Conservation (phyloP, 2,888 invertebrate species). For the Drosophila neonasuta region DNA sequence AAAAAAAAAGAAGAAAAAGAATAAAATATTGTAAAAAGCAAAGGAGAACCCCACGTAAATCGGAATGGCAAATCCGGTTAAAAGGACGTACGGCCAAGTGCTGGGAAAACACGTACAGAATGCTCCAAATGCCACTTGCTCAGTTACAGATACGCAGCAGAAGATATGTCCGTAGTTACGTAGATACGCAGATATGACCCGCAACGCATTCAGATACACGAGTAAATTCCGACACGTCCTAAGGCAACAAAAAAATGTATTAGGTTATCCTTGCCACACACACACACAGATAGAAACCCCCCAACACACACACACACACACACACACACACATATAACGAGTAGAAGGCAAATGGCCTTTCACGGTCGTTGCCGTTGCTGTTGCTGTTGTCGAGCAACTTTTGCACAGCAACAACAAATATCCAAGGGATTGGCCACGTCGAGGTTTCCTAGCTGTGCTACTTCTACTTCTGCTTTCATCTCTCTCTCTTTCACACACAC, state of each 20-base stretch:
- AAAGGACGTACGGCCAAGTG: slow-evolving; percentile 12
- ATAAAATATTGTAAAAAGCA: background rate
- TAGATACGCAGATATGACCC: slow-evolving; percentile 32
- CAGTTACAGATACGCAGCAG: slow-evolving; percentile 30
- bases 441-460: slow-evolving; percentile 33
- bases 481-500: slow-evolving; percentile 8
- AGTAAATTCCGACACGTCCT: slow-evolving; percentile 66
- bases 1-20: background rate
- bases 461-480: slow-evolving; percentile 13
- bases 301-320: slow-evolving; percentile 24
- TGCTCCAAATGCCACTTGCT: slow-evolving; percentile 43
- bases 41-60: slow-evolving; percentile 3
- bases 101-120: slow-evolving; percentile 42
- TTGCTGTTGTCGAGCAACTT: slow-evolving; percentile 50
- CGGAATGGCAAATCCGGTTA: background rate
- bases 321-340: slow-evolving; percentile 16
- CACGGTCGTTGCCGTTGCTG: slow-evolving; percentile 71
- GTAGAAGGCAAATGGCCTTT: slow-evolving; percentile 77
- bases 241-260: slow-evolving; percentile 69
- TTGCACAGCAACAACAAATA: slow-evolving; percentile 46
- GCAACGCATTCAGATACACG: slow-evolving; percentile 48
- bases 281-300: background rate
- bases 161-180: slow-evolving; percentile 27
- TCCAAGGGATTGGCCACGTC: slow-evolving; percentile 12
- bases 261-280: slow-evolving; percentile 68